These are phyloP conservation scores for Hesperophylax magnus DNA, from an alignment of 1,140 invertebrate genomes.

Conservation along the genomic window DNA sequence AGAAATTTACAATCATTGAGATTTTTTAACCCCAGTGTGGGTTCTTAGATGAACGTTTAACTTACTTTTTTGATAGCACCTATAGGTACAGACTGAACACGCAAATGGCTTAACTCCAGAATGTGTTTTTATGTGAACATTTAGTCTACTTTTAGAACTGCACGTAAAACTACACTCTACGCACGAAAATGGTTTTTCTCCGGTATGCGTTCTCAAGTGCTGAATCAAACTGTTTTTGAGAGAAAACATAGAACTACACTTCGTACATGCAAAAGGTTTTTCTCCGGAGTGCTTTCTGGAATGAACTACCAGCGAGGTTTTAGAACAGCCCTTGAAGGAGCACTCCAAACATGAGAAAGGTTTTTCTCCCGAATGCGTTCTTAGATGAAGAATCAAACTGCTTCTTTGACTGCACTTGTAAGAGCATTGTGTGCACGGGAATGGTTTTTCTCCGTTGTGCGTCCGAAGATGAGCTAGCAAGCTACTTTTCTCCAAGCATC, in stretches of 20 bases:
- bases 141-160: neutral
- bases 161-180: neutral
- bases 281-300: constrained; percentile 1
- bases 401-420: neutral
- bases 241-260: neutral
- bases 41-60: neutral
- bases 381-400: neutral
- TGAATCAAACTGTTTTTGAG: neutral
- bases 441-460: neutral
- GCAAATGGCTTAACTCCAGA: neutral
- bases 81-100: neutral
- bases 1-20: neutral
- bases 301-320: neutral
- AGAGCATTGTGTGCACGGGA: neutral
- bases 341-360: neutral
- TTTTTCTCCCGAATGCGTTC: neutral
- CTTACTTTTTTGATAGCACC: neutral
- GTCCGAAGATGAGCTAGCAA: neutral
- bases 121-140: neutral
- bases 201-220: neutral
- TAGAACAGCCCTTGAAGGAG: neutral
- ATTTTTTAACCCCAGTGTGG: neutral
- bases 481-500: neutral
- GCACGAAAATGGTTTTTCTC: constrained; percentile 17
- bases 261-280: neutral